Conservation (phyloP, 1,140 invertebrate genomes). For the Cryptotermes secundus region DNA sequence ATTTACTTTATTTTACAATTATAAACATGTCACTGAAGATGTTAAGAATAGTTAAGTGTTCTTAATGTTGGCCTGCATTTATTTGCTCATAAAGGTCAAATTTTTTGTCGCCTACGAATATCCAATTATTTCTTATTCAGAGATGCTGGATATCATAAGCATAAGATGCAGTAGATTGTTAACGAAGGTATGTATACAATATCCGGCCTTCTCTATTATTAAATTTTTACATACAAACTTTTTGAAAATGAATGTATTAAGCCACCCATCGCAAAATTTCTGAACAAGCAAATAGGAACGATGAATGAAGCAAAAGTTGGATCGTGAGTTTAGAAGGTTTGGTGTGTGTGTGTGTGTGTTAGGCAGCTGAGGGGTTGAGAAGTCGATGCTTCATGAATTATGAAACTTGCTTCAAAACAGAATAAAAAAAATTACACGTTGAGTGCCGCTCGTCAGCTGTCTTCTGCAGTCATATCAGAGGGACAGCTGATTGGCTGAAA, state of each 20-base stretch:
- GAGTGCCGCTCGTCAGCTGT: not conserved
- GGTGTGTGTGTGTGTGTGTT: not conserved
- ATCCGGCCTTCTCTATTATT: too few species aligned
- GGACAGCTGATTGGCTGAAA: not conserved
- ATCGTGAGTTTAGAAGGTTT: not conserved
- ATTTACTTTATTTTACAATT: too few species aligned
- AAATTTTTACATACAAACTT: not conserved
- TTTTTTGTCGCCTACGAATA: too few species aligned
- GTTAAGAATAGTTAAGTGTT: too few species aligned
- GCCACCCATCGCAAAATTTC: not conserved
- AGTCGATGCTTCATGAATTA: not conserved
- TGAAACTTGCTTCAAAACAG: not conserved
- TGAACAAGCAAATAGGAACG: not conserved
- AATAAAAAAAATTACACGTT: conserved; percentile 8
- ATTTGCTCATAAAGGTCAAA: too few species aligned
- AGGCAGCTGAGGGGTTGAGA: not conserved
- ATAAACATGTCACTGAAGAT: too few species aligned
- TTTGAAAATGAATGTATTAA: not conserved
- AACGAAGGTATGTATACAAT: too few species aligned
- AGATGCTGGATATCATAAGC: too few species aligned
- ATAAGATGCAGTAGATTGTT: too few species aligned
- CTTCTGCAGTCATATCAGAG: not conserved
- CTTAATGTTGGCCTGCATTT: too few species aligned
- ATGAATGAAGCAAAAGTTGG: not conserved
- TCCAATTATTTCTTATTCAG: too few species aligned